Conservation (phyloP, 64 coral and sea anemone genomes). For the Montipora sp. region DNA sequence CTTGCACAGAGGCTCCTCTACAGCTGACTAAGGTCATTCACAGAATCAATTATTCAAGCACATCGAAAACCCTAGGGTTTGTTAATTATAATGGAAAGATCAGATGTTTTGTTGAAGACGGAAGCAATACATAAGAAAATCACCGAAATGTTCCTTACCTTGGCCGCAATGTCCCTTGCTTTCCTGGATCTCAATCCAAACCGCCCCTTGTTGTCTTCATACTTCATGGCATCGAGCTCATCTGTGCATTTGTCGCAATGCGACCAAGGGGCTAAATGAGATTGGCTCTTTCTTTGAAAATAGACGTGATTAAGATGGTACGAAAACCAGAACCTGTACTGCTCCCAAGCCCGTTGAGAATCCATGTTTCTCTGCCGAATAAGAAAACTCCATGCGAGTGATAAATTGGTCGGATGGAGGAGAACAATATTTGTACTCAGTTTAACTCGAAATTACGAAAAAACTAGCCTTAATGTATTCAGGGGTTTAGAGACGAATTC, state of each 20-base stretch:
- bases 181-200: slow-evolving; percentile 62
- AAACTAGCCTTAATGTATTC: no score
- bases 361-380: slow-evolving; percentile 24
- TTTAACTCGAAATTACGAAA: no score
- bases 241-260: slow-evolving; percentile 47
- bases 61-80: no score
- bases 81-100: not conserved
- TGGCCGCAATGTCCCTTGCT: slow-evolving; percentile 30
- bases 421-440: not conserved
- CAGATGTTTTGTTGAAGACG: not conserved
- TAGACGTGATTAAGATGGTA: slow-evolving; percentile 71
- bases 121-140: no score
- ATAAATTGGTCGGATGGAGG: not conserved
- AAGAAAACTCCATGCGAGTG: not conserved
- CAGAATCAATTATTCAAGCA: no score
- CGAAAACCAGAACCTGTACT: slow-evolving; percentile 61
- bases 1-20: no score
- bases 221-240: slow-evolving; percentile 24
- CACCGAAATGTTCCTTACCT: not conserved
- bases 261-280: slow-evolving; percentile 20
- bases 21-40: no score
- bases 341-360: slow-evolving; percentile 28
- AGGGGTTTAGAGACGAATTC: no score
- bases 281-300: slow-evolving; percentile 24
- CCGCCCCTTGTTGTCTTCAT: not conserved